A percentile compares a stretch with the other conserved stretches of the same genome.
Conservation (phyloP, 2,113 vertebrate genomes). For the Pelmatolapia mariae region DNA sequence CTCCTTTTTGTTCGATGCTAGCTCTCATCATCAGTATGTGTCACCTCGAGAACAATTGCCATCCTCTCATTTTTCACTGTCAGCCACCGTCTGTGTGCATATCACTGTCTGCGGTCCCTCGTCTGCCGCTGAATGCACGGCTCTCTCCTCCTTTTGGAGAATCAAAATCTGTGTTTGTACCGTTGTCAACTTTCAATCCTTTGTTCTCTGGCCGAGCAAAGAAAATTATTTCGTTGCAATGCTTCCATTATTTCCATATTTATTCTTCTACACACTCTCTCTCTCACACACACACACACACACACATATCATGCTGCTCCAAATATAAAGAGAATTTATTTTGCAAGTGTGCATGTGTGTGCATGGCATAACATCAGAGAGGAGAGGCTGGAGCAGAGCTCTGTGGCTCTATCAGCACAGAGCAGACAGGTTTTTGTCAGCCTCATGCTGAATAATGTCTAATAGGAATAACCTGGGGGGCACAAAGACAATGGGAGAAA, state of each 20-base stretch:
- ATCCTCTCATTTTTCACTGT: slow-evolving; percentile 55
- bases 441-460: slow-evolving; percentile 34
- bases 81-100: slow-evolving; percentile 21
- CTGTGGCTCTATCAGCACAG: slow-evolving; percentile 40
- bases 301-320: not conserved
- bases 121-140: not conserved
- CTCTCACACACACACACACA: not conserved
- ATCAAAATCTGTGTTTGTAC: not conserved
- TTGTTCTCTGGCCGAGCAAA: not conserved
- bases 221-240: not conserved
- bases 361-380: slow-evolving; percentile 23
- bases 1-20: not conserved
- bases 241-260: not conserved
- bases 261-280: not conserved
- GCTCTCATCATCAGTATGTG: slow-evolving; percentile 28
- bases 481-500: slow-evolving; percentile 6
- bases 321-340: slow-evolving; percentile 4
- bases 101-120: slow-evolving; percentile 29
- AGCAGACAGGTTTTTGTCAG: slow-evolving; percentile 50
- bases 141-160: not conserved
- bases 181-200: not conserved
- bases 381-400: slow-evolving; percentile 1
- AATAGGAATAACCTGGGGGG: slow-evolving; percentile 37
- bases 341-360: not conserved
- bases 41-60: slow-evolving; percentile 36